Conservation (phyloP, 2,888 invertebrate genomes). For the Drosophila anceps region DNA sequence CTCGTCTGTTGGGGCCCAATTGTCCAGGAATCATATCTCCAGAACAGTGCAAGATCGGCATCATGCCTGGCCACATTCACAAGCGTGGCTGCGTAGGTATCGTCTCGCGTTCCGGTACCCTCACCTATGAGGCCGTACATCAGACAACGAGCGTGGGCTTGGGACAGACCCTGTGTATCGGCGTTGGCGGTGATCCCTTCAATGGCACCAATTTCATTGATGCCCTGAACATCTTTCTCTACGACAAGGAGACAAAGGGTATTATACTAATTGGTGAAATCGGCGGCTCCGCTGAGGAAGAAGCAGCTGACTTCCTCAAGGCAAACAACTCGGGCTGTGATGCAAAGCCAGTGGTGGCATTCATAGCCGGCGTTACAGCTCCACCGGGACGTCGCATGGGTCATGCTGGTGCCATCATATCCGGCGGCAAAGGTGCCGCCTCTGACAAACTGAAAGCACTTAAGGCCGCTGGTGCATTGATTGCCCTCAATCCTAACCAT, state of each 20-base stretch:
- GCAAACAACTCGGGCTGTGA: conserved; percentile 92
- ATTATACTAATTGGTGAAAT: conserved; percentile 99
- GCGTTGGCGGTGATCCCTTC: conserved; percentile 99
- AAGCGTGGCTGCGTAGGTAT: conserved; percentile 96
- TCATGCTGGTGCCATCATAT: conserved; percentile 99
- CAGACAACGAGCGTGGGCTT: conserved; percentile 96
- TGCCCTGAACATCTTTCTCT: conserved; percentile 97
- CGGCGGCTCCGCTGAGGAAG: conserved; percentile 98
- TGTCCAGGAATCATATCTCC: conserved; percentile 99
- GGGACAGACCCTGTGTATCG: conserved; percentile 98
- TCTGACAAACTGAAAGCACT: conserved; percentile 98
- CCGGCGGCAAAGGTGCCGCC: conserved; percentile 99
- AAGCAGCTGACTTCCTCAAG: conserved; percentile 95
- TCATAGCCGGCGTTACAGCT: conserved; percentile 99
- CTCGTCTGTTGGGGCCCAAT: conserved; percentile 97
- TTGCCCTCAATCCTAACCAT: conserved; percentile 95
- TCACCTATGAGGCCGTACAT: conserved; percentile 99
- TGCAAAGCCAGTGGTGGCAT: conserved; percentile 99
- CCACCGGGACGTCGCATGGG: conserved; percentile 99
- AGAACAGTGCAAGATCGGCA: conserved; percentile 98
- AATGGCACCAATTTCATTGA: conserved; percentile 99
- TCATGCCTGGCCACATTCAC: conserved; percentile 99
- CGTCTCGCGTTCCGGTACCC: conserved; percentile 97
- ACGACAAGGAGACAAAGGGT: conserved; percentile 96
- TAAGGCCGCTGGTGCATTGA: conserved; percentile 95